Evolutionary conservation across 2,113 vertebrate species (phyloP).

Genomic region (Crypturellus undulatus): DNA sequence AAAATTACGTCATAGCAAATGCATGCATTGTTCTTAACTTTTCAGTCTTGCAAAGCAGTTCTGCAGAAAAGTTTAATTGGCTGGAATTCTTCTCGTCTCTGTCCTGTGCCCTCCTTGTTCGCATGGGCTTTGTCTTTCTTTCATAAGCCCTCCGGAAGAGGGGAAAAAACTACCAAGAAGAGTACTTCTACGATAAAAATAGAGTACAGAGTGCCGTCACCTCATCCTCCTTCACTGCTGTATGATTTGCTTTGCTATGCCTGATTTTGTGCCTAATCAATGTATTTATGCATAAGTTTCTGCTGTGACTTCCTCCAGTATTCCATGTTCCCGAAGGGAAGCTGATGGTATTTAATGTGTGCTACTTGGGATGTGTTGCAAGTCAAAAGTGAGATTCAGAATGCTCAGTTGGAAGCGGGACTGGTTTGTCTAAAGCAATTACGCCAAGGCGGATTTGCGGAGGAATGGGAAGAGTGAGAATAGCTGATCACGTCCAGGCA

Average conservation of each 20-base stretch:
- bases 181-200: not conserved
- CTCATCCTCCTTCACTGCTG: rapidly evolving
- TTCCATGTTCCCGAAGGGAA: not conserved
- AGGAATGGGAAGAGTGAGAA: not conserved
- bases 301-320: not conserved
- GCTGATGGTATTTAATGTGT: not conserved
- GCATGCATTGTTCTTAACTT: constrained; percentile 61
- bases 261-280: not conserved
- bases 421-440: not conserved
- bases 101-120: constrained; percentile 4
- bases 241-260: not conserved
- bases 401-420: not conserved
- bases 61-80: constrained; percentile 30
- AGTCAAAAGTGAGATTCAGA: not conserved
- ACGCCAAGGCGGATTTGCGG: not conserved
- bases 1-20: constrained; percentile 65
- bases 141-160: not conserved
- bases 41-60: constrained; percentile 2
- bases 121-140: not conserved
- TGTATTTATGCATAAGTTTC: not conserved
- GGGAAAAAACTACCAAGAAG: not conserved
- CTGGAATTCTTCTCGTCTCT: constrained; percentile 25
- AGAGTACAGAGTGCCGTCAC: not conserved
- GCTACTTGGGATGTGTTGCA: not conserved
- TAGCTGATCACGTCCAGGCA: not conserved